phyloP scores from a whole-genome alignment of 2,113 vertebrate species.

The Saguinus midas region DNA sequence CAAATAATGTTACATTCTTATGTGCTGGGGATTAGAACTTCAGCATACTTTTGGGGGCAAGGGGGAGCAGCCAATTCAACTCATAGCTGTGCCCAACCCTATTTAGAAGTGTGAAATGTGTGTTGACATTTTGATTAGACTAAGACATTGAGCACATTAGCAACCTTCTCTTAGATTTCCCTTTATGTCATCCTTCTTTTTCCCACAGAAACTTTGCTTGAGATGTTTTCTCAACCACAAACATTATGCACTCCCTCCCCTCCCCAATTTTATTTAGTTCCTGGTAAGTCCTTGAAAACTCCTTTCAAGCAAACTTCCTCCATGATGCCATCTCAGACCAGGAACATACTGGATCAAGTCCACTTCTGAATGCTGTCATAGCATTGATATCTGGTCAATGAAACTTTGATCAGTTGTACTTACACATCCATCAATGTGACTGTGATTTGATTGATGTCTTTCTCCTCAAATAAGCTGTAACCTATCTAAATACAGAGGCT shows the following conservation, averaged over 20 bases:
- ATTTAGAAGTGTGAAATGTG: background rate
- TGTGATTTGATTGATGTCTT: background rate
- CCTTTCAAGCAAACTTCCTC: background rate
- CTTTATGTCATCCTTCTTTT: background rate
- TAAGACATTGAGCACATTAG: background rate
- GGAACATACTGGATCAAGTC: background rate
- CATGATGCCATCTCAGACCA: background rate
- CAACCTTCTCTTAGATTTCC: background rate
- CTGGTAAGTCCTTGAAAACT: background rate
- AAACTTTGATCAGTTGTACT: background rate
- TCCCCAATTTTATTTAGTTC: background rate
- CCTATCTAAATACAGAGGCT: background rate
- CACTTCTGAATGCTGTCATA: background rate
- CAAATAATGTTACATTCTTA: background rate
- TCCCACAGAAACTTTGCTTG: background rate
- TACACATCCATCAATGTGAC: background rate
- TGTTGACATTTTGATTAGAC: background rate
- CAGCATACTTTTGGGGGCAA: background rate
- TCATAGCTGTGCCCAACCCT: background rate
- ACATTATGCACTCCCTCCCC: background rate
- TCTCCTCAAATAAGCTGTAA: background rate
- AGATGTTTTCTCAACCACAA: background rate
- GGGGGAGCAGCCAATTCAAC: background rate
- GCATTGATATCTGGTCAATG: background rate
- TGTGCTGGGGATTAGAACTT: background rate